A percentile compares a stretch with the other conserved stretches of the same genome.
Evolutionary conservation across 2,113 vertebrate species (phyloP).

Genomic region (Hemichromis elongatus): DNA sequence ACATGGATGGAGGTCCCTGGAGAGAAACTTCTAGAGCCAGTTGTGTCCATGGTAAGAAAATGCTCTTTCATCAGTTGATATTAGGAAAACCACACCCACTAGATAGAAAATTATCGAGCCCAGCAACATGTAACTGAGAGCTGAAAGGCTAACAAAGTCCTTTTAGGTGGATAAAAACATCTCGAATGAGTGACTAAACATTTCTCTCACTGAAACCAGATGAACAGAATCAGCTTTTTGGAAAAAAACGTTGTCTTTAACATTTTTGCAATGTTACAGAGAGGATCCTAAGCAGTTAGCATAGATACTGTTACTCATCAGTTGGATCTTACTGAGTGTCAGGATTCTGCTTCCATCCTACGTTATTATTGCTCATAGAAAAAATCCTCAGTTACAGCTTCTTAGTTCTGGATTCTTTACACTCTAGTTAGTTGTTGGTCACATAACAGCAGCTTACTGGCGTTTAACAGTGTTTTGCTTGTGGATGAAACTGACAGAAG

Average conservation of each 20-base stretch:
- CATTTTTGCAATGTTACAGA: background rate
- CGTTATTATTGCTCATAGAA: background rate
- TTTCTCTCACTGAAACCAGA: background rate
- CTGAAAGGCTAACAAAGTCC: background rate
- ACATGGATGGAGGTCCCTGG: constrained; percentile 88
- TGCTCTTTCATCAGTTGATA: background rate
- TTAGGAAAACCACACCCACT: rapidly evolving
- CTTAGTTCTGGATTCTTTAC: background rate
- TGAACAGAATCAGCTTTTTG: background rate
- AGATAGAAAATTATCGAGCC: background rate
- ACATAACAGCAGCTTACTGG: background rate
- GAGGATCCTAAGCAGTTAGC: background rate
- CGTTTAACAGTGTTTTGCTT: background rate
- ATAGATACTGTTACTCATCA: background rate
- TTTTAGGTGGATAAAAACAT: background rate
- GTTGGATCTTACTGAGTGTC: background rate
- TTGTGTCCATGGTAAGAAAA: constrained; percentile 83
- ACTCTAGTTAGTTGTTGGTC: background rate
- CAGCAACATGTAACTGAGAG: background rate
- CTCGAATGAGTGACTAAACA: background rate
- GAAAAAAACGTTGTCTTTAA: background rate
- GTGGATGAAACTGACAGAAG: background rate
- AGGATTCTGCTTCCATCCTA: background rate
- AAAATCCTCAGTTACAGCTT: background rate
- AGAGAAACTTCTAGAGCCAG: constrained; percentile 86